These are phyloP conservation scores for Mustelus asterias DNA, from an alignment of 2,113 vertebrate genomes.

Conservation along the genomic window DNA sequence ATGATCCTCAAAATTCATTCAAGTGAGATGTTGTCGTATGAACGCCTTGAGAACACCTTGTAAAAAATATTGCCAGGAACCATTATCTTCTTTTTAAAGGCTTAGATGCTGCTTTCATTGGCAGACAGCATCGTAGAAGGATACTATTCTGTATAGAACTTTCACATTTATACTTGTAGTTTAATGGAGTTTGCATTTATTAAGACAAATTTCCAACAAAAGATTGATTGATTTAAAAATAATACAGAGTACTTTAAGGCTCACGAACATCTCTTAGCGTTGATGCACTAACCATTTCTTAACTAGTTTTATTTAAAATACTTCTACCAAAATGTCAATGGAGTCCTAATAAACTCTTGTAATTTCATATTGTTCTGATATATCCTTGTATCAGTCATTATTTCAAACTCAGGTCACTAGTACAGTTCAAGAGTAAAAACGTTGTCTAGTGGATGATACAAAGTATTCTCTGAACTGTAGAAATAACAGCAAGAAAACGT, in stretches of 20 bases:
- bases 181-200: neutral
- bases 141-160: neutral
- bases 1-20: neutral
- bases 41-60: neutral
- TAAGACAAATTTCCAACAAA: neutral
- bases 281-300: neutral
- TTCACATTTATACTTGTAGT: neutral
- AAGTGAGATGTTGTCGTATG: neutral
- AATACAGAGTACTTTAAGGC: too few species aligned
- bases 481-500: neutral
- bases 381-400: neutral
- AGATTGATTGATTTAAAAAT: neutral
- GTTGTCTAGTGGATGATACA: neutral
- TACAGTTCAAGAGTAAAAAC: neutral
- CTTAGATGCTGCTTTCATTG: neutral
- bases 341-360: neutral
- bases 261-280: too few species aligned
- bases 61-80: neutral
- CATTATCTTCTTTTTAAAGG: neutral
- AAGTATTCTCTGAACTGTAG: neutral
- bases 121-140: neutral
- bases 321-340: neutral
- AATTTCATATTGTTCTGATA: neutral
- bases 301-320: neutral
- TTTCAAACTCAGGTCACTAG: neutral